Base-by-base conservation (phyloP, 2,113 vertebrate species). In the Orthonyx spaldingii region DNA sequence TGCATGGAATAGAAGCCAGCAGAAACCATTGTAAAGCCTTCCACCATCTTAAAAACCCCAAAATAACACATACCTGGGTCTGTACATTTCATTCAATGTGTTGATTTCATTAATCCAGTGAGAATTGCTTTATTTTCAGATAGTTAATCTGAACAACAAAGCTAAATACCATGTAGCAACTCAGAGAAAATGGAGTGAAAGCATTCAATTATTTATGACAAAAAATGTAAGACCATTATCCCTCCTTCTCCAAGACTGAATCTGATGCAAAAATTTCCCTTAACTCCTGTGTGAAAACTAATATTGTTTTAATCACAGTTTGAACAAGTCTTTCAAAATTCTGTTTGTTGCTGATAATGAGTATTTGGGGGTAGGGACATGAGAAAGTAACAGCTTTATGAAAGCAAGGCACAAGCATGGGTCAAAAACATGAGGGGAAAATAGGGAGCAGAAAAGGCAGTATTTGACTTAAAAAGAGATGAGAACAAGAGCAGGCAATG, bases 181-280 rank as follows among this genome's bases (percentile, higher is more conserved):
- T 85, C 35, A 83, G 37, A 94, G 41, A 93, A 89, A 93, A 84
- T 47, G 7, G 13, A 75, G 32, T 60, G 79, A 69, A 71, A 60
- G 5, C 14, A 44, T 35, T 82, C 47, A 63, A 71, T 60, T 82
- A 79, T 44, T 87, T 52, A 44, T 37, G 19, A 52, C 1, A 37
- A 95, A 75, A 78, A 50, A 47, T 20, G 8, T 55, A 78, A 42
- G 32, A n/a, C 6, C 2, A 9, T 79, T 89, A 6, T 41, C n/a
- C 11, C 19, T 28, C 44, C 23, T 77, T 71, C 63, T 61, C 4
- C 16, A 26, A 79, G 7, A 49, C 28, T 82, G 39, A 1, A 32
- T 78, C 39, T 60, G 24, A 60, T 68, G 35, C 56, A 71, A 52
- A 87, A 90, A 79, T 72, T 71, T 76, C 23, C 16, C 16, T 79